Evolutionary conservation across 2,113 vertebrate species (phyloP).

Genomic region (Nesoenas mayeri): DNA sequence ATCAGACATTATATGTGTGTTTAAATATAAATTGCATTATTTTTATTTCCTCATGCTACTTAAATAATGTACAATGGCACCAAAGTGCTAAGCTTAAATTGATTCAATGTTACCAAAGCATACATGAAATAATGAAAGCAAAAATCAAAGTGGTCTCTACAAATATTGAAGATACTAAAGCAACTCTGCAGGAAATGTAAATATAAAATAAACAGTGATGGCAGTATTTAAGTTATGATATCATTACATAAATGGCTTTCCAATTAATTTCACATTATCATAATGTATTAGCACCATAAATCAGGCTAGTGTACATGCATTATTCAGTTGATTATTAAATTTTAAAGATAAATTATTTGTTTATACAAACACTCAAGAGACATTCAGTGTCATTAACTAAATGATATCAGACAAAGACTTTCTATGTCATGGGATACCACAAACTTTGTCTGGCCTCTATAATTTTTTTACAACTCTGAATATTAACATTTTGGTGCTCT

Average conservation of each 20-base stretch:
- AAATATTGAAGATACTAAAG: not conserved
- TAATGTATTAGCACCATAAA: slow-evolving; percentile 4
- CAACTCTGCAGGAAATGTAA: not conserved
- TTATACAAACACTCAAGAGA: not conserved
- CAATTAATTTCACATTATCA: slow-evolving; percentile 10
- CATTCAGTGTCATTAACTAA: not conserved
- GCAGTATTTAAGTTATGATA: not conserved
- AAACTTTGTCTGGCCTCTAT: not conserved
- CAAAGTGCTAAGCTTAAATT: not conserved
- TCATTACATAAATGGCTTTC: not conserved
- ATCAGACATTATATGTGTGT: not conserved
- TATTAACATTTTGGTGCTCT: not conserved
- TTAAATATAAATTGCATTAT: not conserved
- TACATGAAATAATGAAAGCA: not conserved
- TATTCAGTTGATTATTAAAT: slow-evolving; percentile 12
- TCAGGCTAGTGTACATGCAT: not conserved
- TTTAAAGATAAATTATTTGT: not conserved
- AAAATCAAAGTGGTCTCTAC: not conserved
- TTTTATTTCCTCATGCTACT: not conserved
- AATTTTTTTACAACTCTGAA: not conserved
- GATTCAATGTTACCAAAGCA: not conserved
- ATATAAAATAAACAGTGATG: not conserved
- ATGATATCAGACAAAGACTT: not conserved
- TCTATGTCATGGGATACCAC: not conserved
- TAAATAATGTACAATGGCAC: not conserved